Evolutionary conservation across 2,797 vertebrate genomes (phyloP), one percentile per base, ranked within the genome.

Genomic region (Liparis tanakae): DNA sequence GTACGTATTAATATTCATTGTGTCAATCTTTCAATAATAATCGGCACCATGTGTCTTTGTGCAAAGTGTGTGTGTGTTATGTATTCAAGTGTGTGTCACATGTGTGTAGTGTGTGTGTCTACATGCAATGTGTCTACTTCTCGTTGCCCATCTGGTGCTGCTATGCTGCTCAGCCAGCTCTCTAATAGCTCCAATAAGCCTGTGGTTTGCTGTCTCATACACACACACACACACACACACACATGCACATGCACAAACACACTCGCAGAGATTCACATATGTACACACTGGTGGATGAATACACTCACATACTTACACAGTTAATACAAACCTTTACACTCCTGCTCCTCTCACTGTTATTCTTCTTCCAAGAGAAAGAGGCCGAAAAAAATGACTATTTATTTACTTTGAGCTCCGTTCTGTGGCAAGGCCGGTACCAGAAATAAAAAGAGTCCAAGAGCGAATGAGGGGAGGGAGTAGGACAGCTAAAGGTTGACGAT

Each of bases 121-220:
- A 81, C 74, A 83, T 85, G 78, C 68, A 68, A 81, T 77, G 85
- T 80, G 80, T 87, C 81, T 78, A 60, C 76, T 79, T 85, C 80
- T 85, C 65, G 86, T 88, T 93, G 91, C 91, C 92, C 93, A 94
- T 94, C 93, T 95, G 94, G 91, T 92, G 91, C 87, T 90, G 92
- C 87, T 92, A 82, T 85, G 78, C 88, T 82, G 76, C 83, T 88
- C 88, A 89, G 89, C 92, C 91, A 94, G 89, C 88, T 84, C 91
- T 88, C 85, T 94, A 94, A 95, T 94, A 92, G 92, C 90, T 94
- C 90, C 94, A 94, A 93, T 93, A 94, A 94, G 93, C 88, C 90
- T 94, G 94, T 88, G 93, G 94, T 94, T 94, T 93, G 91, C 90
- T 91, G 92, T 90, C 87, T 90, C 88, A 86, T 80, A 85, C 87